These are phyloP conservation scores for Neosalanx taihuensis DNA, from an alignment of 2,797 vertebrate genomes.

Conservation along the genomic window DNA sequence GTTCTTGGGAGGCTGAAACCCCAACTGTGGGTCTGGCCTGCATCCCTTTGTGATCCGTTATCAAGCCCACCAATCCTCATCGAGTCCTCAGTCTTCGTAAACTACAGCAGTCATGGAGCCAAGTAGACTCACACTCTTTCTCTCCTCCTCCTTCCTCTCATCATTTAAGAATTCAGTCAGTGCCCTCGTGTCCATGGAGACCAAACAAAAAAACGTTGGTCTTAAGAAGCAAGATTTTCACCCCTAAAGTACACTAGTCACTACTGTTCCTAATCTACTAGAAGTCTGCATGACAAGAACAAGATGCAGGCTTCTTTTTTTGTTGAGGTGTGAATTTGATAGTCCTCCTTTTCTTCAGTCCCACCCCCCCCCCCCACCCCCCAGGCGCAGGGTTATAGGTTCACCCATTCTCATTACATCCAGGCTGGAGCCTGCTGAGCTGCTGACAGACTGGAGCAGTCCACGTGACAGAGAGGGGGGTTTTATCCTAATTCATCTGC, in stretches of 20 bases:
- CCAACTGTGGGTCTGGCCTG: slow-evolving; percentile 18
- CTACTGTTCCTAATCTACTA: too few species aligned
- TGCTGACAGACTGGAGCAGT: slow-evolving; percentile 8
- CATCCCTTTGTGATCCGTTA: background rate
- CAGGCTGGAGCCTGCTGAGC: slow-evolving; percentile 44
- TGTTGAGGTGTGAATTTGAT: background rate
- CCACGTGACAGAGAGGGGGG: slow-evolving; percentile 14
- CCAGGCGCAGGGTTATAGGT: background rate
- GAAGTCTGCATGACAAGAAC: too few species aligned
- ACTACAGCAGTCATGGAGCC: background rate
- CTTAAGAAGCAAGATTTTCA: background rate
- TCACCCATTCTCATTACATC: slow-evolving; percentile 68
- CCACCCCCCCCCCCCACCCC: background rate
- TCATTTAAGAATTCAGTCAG: background rate
- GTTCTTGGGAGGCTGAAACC: slow-evolving; percentile 25
- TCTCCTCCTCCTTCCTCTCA: background rate
- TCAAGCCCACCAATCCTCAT: background rate
- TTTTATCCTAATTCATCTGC: too few species aligned
- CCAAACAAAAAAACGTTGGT: background rate
- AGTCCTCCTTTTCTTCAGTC: background rate
- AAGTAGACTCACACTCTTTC: background rate
- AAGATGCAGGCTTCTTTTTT: too few species aligned
- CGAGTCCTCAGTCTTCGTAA: background rate
- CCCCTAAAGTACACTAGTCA: too few species aligned
- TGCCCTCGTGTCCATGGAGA: background rate